Percentiles rank a stretch among this genome's conserved stretches.
Evolutionary conservation across 92 coral and sea anemone genomes (phyloP).

Genomic region (Muricea muricata): DNA sequence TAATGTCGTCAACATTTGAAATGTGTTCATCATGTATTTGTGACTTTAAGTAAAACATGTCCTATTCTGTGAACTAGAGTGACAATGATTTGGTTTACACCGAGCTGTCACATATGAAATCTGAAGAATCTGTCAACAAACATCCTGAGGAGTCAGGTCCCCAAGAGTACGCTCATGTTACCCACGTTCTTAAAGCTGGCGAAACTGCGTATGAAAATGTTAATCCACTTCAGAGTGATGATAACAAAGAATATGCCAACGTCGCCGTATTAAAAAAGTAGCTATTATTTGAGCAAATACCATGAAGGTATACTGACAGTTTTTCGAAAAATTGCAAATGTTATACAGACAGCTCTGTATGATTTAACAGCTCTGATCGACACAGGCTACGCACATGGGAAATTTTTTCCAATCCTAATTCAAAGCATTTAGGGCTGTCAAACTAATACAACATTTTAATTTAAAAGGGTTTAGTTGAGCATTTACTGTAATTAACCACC

Average conservation of each 20-base stretch:
- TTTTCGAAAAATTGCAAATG: no score
- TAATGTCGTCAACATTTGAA: no score
- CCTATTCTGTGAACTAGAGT: not conserved
- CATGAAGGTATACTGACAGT: not conserved
- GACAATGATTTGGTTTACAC: conserved; percentile 2
- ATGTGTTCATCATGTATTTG: no score
- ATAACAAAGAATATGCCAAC: not conserved
- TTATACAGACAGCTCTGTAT: no score
- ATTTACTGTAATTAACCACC: no score
- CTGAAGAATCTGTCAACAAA: not conserved
- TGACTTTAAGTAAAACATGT: no score
- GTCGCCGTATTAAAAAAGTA: not conserved
- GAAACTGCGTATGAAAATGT: conserved; percentile 5
- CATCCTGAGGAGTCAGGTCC: not conserved
- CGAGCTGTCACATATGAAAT: not conserved
- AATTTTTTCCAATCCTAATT: no score
- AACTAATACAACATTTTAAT: no score
- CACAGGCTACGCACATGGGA: no score
- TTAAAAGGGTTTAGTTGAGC: no score
- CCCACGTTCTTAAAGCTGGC: conserved; percentile 1
- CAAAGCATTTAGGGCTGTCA: no score
- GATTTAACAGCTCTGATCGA: no score
- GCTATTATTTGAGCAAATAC: not conserved
- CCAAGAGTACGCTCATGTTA: conserved; percentile 1
- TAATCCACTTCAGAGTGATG: not conserved